Evolutionary conservation across 2,797 vertebrate genomes (phyloP).

Genomic region (Phataginus tricuspis): DNA sequence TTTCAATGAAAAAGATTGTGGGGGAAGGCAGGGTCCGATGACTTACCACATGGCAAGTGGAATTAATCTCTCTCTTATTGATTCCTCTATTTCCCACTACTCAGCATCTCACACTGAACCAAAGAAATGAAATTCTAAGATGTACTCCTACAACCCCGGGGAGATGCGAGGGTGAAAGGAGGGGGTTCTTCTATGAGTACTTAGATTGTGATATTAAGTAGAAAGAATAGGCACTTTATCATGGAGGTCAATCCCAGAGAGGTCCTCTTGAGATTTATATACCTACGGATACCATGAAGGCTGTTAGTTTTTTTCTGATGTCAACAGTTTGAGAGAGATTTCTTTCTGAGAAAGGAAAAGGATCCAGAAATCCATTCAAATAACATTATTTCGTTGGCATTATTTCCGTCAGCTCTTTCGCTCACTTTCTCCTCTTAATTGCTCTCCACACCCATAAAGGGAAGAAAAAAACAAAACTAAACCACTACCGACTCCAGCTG

Average conservation of each 20-base stretch:
- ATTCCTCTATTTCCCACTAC: neutral
- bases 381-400: neutral
- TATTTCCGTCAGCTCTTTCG: neutral
- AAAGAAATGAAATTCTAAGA: neutral
- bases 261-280: neutral
- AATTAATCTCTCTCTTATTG: neutral
- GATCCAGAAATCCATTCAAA: neutral
- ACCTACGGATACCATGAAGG: neutral
- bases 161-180: too few relatives aligned
- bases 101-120: neutral
- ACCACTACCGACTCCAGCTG: constrained; percentile 65
- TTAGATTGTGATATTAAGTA: neutral
- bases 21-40: neutral
- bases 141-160: neutral
- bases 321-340: neutral
- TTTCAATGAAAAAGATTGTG: neutral
- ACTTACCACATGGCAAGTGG: neutral
- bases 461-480: neutral
- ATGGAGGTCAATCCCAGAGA: neutral
- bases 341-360: neutral
- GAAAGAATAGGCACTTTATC: neutral
- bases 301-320: neutral
- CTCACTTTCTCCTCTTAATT: constrained; percentile 63
- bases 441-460: constrained; percentile 65
- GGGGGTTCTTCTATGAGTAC: neutral